Percentiles rank a stretch among this genome's conserved stretches.
These are phyloP conservation scores for Chromoteleia sp. DNA, from an alignment of 2,888 invertebrate genomes.

Conservation along the genomic window DNA sequence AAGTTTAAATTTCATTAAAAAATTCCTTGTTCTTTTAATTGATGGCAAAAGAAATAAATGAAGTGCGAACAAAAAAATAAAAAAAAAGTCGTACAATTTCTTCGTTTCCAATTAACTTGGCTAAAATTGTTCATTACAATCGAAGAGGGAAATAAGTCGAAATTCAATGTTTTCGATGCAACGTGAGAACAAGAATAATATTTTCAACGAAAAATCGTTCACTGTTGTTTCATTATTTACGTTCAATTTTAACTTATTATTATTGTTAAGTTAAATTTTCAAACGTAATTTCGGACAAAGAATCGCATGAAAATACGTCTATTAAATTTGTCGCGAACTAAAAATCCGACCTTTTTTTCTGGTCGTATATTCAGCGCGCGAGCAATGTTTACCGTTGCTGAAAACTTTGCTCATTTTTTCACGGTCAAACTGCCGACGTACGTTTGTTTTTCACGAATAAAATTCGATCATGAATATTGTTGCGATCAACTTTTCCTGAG, in stretches of 20 bases:
- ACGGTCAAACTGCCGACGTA: constrained; percentile 13
- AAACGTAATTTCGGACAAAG: no score
- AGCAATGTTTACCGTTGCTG: constrained; percentile 12
- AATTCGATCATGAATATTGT: constrained; percentile 53
- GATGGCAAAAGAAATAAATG: constrained; percentile 7
- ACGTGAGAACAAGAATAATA: no score
- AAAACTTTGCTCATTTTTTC: constrained; percentile 31
- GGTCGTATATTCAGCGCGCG: not conserved
- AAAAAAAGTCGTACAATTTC: not conserved
- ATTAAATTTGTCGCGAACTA: no score
- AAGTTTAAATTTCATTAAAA: constrained; percentile 32
- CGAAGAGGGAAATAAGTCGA: not conserved
- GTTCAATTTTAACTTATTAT: no score
- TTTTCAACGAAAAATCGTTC: no score
- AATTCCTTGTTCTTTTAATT: constrained; percentile 9
- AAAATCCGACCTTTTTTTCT: no score
- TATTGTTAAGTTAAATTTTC: no score
- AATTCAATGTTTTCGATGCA: no score
- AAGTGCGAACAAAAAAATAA: not conserved
- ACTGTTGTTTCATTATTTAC: no score
- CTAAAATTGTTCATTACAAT: not conserved
- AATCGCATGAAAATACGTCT: no score
- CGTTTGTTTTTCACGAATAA: constrained; percentile 26
- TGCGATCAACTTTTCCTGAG: constrained; percentile 40
- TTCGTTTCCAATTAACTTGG: constrained; percentile 3